Evolutionary conservation across 2,113 vertebrate genomes (phyloP).

Genomic region (Plecturocebus donacophilus): DNA sequence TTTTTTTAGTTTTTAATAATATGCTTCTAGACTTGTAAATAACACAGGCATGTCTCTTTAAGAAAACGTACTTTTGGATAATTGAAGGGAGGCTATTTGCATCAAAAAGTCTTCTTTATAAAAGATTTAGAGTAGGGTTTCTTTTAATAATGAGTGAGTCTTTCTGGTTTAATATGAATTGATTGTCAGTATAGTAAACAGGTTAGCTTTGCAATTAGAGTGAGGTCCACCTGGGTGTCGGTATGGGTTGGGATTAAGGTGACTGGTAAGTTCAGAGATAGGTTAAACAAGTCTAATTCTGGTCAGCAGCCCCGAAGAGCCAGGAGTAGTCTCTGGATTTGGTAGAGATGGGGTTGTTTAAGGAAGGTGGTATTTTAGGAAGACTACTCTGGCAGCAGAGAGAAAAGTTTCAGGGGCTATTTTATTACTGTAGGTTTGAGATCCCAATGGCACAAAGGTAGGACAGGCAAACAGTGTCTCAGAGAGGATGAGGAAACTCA

Average conservation of each 20-base stretch:
- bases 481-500: not conserved
- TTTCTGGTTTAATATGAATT: not conserved
- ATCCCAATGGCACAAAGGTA: not conserved
- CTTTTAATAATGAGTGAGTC: not conserved
- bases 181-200: not conserved
- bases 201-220: not conserved
- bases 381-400: not conserved
- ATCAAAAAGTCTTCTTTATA: not conserved
- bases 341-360: not conserved
- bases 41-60: not conserved
- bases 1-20: not conserved
- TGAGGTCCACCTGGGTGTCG: not conserved
- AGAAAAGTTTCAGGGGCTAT: not conserved
- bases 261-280: not conserved
- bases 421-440: not conserved
- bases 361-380: not conserved
- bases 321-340: not conserved
- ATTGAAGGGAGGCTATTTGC: not conserved
- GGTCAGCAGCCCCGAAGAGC: not conserved
- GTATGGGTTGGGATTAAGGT: not conserved
- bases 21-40: not conserved
- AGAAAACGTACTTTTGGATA: not conserved
- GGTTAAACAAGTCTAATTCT: not conserved
- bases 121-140: not conserved
- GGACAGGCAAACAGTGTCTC: not conserved